Base-by-base conservation (phyloP, 1,140 invertebrate genomes). In the Lepidostoma basale region DNA sequence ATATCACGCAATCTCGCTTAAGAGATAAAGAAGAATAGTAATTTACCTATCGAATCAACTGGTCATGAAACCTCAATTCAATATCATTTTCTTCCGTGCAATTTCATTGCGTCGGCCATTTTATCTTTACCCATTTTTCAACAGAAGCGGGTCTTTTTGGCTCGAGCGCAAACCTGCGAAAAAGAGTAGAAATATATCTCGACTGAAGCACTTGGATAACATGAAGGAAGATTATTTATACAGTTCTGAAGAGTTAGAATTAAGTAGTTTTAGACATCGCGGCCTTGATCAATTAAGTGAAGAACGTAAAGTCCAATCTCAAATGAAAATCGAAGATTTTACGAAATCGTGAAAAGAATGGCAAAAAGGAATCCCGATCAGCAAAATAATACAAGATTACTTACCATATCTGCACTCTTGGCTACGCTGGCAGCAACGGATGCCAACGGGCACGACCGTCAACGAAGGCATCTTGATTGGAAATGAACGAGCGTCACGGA, bases 31-130 rank as follows among this genome's bases (percentile, higher is more conserved):
- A 30, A 26, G 20, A 54, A 54, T 30, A 16, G 25, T 30, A 54
- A 54, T 54, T 54, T 54, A 54, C 49, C 49, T 54, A 54, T 54
- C 26, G 49, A 54, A 54, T 54, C 30, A 28, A 54, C 23, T 14
- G 49, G 49, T 54, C 49, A 54, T 30, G 49, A 54, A 54, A 54
- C 49, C 49, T 54, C 26, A 26, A 54, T 54, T 54, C 49, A 54
- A 30, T n/a, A n/a, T 54, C 16, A 28, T 30, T 30, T 18, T 54
- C 23, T 54, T 18, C 49, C 28, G 14, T n/a, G 14, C 18, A 25
- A 59, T 23, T 59, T 18, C 54, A 40, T 59, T 20, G 36, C 36
- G 54, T 36, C 54, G 22, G 54, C 54, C 54, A 59, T 59, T 39
- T 39, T 23, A 59, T n/a, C n/a, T 39, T 59, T 40, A 59, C 30